These are phyloP conservation scores for Bubo scandiacus DNA, from an alignment of 2,113 vertebrate species.

Conservation along the genomic window DNA sequence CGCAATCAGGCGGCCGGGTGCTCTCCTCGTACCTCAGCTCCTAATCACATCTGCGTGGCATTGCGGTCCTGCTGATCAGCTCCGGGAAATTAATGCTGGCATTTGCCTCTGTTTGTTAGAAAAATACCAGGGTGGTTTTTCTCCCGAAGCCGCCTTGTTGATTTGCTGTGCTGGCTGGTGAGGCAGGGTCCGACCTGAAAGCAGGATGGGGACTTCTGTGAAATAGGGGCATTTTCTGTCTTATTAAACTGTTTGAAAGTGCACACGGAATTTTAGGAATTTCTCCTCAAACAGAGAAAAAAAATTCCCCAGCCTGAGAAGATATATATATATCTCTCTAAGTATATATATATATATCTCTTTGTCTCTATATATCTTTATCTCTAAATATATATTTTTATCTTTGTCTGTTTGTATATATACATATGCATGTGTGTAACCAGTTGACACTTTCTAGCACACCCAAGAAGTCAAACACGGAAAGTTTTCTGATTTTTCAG, in stretches of 20 bases:
- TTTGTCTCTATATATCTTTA: accelerated
- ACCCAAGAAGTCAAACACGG: accelerated
- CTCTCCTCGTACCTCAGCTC: background rate
- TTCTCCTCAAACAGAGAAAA: background rate
- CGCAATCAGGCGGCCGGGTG: background rate
- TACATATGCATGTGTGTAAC: accelerated
- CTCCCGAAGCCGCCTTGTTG: accelerated
- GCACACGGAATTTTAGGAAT: background rate
- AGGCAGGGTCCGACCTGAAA: accelerated
- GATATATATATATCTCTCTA: accelerated
- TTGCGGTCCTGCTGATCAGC: background rate
- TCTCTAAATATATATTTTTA: too few relatives aligned
- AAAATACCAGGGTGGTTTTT: background rate
- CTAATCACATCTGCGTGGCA: background rate
- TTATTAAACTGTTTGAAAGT: background rate
- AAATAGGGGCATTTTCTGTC: accelerated
- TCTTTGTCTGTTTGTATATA: accelerated
- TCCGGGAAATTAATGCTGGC: background rate
- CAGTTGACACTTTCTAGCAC: accelerated
- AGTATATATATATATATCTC: too few relatives aligned
- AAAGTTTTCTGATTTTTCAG: accelerated
- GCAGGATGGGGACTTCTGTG: accelerated
- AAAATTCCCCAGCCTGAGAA: background rate
- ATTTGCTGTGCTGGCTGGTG: background rate
- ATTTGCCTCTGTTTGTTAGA: background rate